Base-by-base conservation (phyloP, 2,888 invertebrate genomes). In the Thalpophila matura region DNA sequence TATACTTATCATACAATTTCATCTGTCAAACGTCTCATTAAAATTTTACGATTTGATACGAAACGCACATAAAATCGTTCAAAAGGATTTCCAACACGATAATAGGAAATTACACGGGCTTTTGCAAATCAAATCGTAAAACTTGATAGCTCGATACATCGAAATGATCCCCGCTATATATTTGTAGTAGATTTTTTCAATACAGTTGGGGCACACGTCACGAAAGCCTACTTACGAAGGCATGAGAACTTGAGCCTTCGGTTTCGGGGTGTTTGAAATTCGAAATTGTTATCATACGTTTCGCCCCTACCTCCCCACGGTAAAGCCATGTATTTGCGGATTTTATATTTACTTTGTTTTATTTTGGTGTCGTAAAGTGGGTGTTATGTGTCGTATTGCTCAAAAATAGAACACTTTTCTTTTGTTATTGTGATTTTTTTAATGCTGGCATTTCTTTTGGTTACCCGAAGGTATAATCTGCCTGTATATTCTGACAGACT, bases 221-320 rank as follows among this genome's bases (percentile, higher is more conserved):
- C 69, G 53, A 76, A 80, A 84, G 81, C 86, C 87, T 88, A 85
- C 89, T 88, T 88, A 86, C 72, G 68, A 47, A 88, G 89, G 89
- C 88, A 88, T 89, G 88, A 87, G 86, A 80, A 84, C 80, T 81
- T 88, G 83, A 89, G 85, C 86, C 85, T 55, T 73, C 74, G 66
- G 79, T 85, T 80, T 71, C 72, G 77, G 77, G 78, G 66, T 67
- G 76, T 78, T 80, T 60, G 78, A 85, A 86, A 86, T 84, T 85
- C 82, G 82, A 83, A 82, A 83, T 86, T 84, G 85, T 82, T 86
- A 84, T 81, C 85, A 81, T 81, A 68, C 79, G 77, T 60, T 78
- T 75, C 74, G 61, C 76, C 74, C 59, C 64, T 58, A 65, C 58
- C 70, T 59, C 43, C 50, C 20, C 27, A 18, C 37, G 31, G 58